Evolutionary conservation across 2,113 vertebrate species (phyloP).

Genomic region (Andinoacara biseriatus): DNA sequence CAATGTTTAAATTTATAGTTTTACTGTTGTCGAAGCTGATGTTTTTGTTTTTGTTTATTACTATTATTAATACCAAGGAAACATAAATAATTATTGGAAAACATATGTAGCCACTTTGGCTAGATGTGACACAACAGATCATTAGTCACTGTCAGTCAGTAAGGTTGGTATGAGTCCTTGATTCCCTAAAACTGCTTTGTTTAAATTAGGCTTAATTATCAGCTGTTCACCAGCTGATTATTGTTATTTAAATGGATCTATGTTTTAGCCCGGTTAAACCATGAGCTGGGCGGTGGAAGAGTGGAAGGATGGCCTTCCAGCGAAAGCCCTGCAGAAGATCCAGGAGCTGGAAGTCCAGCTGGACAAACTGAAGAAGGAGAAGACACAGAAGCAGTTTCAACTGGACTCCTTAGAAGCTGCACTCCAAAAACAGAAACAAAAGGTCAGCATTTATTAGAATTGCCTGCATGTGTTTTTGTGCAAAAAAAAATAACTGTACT

Average conservation of each 20-base stretch:
- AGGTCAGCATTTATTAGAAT: slow-evolving; percentile 58
- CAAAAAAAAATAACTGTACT: background rate
- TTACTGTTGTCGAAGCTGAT: background rate
- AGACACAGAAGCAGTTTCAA: slow-evolving; percentile 90
- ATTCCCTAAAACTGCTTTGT: background rate
- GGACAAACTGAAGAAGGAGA: slow-evolving; percentile 91
- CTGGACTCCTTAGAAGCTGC: slow-evolving; percentile 89
- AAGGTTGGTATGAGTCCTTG: background rate
- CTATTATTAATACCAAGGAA: background rate
- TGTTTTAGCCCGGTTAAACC: slow-evolving; percentile 27
- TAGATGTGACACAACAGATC: background rate
- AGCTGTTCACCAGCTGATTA: background rate
- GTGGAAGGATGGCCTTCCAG: slow-evolving; percentile 93
- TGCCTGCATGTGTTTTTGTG: background rate
- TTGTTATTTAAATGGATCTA: background rate
- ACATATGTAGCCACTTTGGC: background rate
- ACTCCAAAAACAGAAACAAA: slow-evolving; percentile 92
- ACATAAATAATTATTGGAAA: background rate
- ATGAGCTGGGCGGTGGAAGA: slow-evolving; percentile 96
- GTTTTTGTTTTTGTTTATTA: background rate
- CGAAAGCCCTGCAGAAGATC: slow-evolving; percentile 90
- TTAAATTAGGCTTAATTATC: background rate
- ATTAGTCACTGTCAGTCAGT: background rate
- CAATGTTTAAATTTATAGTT: background rate
- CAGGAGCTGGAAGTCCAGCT: slow-evolving; percentile 90